These are phyloP conservation scores for Dascillus cervinus DNA, from an alignment of 2,888 invertebrate genomes.

Conservation along the genomic window DNA sequence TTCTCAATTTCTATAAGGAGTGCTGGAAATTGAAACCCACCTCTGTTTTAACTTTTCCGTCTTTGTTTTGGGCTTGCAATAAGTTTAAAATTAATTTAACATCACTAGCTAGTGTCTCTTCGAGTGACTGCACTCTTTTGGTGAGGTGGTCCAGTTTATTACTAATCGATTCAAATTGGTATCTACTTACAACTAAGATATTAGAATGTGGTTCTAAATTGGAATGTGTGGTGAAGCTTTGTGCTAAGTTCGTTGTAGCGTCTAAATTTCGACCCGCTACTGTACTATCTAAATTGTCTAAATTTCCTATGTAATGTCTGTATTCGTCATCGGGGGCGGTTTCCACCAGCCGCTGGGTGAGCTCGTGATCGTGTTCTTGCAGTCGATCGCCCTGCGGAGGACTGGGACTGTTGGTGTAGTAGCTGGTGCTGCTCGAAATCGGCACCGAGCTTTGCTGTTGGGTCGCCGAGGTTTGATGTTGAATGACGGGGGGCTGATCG, in stretches of 20 bases:
- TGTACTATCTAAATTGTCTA: constrained; percentile 7
- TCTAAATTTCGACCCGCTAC: constrained; percentile 10
- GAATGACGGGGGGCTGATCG: constrained; percentile 41
- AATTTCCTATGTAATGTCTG: constrained; percentile 10
- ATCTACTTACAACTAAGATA: constrained; percentile 36
- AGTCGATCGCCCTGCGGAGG: constrained; percentile 46
- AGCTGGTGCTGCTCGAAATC: constrained; percentile 45
- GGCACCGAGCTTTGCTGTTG: constrained; percentile 28
- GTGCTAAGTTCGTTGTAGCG: constrained; percentile 12
- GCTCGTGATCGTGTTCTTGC: constrained; percentile 14
- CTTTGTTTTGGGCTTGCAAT: constrained; percentile 26
- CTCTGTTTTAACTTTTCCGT: constrained; percentile 10
- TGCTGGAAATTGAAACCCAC: constrained; percentile 3
- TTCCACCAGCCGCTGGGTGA: constrained; percentile 17
- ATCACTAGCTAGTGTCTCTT: constrained; percentile 65
- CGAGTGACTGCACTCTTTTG: constrained; percentile 61
- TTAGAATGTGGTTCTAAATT: constrained; percentile 34
- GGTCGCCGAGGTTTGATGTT: constrained; percentile 17
- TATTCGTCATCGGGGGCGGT: constrained; percentile 11
- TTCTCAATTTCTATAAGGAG: no score
- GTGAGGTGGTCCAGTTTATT: constrained; percentile 62
- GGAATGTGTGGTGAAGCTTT: constrained; percentile 32
- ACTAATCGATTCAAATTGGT: constrained; percentile 49
- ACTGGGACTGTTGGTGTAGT: constrained; percentile 56
- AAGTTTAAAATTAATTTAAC: constrained; percentile 59